Evolutionary conservation across 2,888 invertebrate species (phyloP).

Genomic region (Serrognathus titanus): DNA sequence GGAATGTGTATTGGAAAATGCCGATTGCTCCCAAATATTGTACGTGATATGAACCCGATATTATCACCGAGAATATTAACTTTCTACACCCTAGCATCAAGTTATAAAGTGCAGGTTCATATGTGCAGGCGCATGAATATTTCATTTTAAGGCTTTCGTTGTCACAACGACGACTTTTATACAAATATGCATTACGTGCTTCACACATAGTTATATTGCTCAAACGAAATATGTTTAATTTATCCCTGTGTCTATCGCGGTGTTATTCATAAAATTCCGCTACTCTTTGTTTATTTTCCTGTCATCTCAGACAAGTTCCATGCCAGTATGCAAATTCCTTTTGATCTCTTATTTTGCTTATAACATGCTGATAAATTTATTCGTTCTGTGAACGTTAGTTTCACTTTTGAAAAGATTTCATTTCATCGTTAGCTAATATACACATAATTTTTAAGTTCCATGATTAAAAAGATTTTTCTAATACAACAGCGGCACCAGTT

Average conservation of each 20-base stretch:
- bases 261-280: constrained; percentile 13
- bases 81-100: constrained; percentile 11
- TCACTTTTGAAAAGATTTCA: constrained; percentile 9
- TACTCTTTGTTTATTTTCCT: constrained; percentile 15
- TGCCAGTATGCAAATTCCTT: constrained; percentile 8
- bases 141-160: constrained; percentile 2
- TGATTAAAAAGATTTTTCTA: too few species aligned
- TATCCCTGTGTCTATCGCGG: constrained; percentile 11
- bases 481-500: too few species aligned
- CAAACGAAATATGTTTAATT: constrained; percentile 14
- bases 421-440: constrained; percentile 7
- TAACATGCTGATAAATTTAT: constrained; percentile 13
- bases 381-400: constrained; percentile 5
- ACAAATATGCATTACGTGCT: constrained; percentile 11
- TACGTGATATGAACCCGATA: constrained; percentile 40
- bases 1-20: constrained; percentile 45
- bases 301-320: constrained; percentile 16
- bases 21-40: constrained; percentile 43
- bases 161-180: constrained; percentile 1
- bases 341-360: constrained; percentile 15
- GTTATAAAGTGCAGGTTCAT: constrained; percentile 10
- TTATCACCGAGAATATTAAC: constrained; percentile 17
- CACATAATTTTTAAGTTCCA: background rate
- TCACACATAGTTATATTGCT: constrained; percentile 9
- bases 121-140: background rate